Evolutionary conservation across 1,140 invertebrate genomes (phyloP), one percentile per base, ranked within the genome.

Genomic region (Anastatus disparis): DNA sequence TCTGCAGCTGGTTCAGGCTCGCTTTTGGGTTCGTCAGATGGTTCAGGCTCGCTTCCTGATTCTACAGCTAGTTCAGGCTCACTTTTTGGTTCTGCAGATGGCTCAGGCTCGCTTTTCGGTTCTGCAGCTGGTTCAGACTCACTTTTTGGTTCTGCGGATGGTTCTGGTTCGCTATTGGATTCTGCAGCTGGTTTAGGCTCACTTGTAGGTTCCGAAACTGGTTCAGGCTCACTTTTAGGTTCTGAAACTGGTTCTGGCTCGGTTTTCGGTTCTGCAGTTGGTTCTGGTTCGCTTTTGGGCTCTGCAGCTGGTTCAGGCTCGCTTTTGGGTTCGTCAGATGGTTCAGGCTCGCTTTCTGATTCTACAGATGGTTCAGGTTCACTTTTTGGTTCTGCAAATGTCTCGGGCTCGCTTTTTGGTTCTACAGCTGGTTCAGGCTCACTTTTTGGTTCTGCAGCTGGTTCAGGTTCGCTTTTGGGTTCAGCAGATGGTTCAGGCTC

Each of bases 261-360:
- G 29, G 75, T 72, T 74, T 78, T 46, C 29, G 76, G 74, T 73
- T 78, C 76, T 17, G 77, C 17, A 17, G 72, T 53, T 13, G 78
- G 67, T 78, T 72, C 13, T 27, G 71, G 58, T 78, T 67, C 8
- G 2, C 62, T 10, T 78, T 26, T 75, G 52, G 81, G 76, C 74
- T 81, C 79, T 42, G 76, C 58, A 68, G 73, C 62, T 64, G 80
- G 74, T 79, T 83, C 76, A 27, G 76, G 27, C 73, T 44, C 82
- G 74, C 1, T 75, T 74, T 44, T 26, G 2, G 75, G 78, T 69
- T 81, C 59, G 63, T 76, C 72, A 3, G 78, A 72, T 17, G 79
- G 69, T 66, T 82, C 77, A 44, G 71, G 75, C 38, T 76, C 74
- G 22, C 79, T 72, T 52, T 77, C 61, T 15, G 71, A 63, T 66